These are phyloP conservation scores for Nesospiza acunhae DNA, from an alignment of 2,113 vertebrate species.

Conservation along the genomic window DNA sequence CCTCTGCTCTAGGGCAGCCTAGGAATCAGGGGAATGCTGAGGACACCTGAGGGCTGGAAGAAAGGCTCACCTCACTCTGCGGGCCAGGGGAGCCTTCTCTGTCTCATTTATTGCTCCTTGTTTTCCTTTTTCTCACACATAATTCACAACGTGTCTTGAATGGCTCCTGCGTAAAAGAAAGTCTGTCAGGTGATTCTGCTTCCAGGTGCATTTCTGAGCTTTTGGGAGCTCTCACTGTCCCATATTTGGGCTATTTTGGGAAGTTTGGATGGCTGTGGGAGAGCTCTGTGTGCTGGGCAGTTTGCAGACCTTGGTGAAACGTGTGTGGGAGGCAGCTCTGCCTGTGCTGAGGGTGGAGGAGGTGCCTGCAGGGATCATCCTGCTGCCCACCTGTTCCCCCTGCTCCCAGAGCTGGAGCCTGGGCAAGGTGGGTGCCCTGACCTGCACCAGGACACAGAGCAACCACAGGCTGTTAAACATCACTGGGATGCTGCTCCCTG, in stretches of 20 bases:
- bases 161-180: too few species aligned
- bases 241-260: background rate
- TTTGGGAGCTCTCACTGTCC: background rate
- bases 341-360: background rate
- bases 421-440: accelerated
- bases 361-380: background rate
- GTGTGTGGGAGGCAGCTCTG: background rate
- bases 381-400: accelerated
- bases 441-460: background rate
- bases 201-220: background rate
- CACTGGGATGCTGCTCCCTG: background rate
- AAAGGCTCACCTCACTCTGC: too few species aligned
- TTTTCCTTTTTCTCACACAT: background rate
- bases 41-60: background rate
- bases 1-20: background rate
- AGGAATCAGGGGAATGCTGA: background rate
- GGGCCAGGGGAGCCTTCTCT: background rate
- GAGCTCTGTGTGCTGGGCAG: too few species aligned
- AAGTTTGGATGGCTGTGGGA: background rate
- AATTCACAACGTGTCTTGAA: accelerated
- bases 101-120: background rate
- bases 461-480: background rate
- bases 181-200: background rate
- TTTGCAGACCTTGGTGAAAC: too few species aligned
- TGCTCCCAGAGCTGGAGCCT: background rate